A percentile compares a stretch with the other conserved stretches of the same genome.
These are phyloP conservation scores for Rhinatrema bivittatum DNA, from an alignment of 2,797 vertebrate species.

Conservation along the genomic window DNA sequence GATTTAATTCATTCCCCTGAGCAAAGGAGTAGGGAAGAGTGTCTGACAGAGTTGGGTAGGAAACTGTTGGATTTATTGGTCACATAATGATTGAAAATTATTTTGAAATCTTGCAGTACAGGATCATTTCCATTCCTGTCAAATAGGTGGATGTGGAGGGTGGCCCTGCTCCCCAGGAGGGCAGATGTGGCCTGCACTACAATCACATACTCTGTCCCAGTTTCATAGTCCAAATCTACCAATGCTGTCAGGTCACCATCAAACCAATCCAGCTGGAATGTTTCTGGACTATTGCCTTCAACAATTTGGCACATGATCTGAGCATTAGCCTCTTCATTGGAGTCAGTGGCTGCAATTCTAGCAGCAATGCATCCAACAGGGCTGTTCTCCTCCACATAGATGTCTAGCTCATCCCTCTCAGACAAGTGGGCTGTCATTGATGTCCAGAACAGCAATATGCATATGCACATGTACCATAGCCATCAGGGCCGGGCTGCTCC, in stretches of 20 bases:
- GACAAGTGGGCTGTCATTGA: conserved; percentile 93
- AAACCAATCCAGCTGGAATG: conserved; percentile 90
- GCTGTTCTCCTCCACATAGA: too few relatives aligned
- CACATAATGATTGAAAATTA: conserved; percentile 96
- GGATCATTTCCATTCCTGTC: conserved; percentile 88
- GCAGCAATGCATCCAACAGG: conserved; percentile 86
- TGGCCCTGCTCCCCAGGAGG: conserved; percentile 89
- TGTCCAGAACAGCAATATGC: conserved; percentile 81
- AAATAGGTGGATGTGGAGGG: conserved; percentile 75
- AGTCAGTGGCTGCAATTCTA: conserved; percentile 76
- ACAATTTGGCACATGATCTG: conserved; percentile 98
- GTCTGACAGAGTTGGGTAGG: conserved; percentile 91
- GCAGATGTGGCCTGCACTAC: conserved; percentile 94
- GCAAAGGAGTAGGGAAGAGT: conserved; percentile 82
- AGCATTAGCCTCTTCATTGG: conserved; percentile 89
- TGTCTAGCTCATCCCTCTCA: conserved; percentile 86
- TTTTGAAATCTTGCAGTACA: conserved; percentile 97
- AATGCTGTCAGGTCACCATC: too few relatives aligned
- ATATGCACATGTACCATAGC: conserved; percentile 77
- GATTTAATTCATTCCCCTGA: conserved; percentile 84
- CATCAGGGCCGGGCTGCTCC: conserved; percentile 75
- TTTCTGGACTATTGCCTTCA: conserved; percentile 88
- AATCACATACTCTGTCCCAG: too few relatives aligned
- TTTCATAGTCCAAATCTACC: too few relatives aligned
- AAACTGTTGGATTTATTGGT: conserved; percentile 97